These are phyloP conservation scores for Craseonycteris thonglongyai DNA, from an alignment of 2,113 vertebrate genomes.

Conservation along the genomic window DNA sequence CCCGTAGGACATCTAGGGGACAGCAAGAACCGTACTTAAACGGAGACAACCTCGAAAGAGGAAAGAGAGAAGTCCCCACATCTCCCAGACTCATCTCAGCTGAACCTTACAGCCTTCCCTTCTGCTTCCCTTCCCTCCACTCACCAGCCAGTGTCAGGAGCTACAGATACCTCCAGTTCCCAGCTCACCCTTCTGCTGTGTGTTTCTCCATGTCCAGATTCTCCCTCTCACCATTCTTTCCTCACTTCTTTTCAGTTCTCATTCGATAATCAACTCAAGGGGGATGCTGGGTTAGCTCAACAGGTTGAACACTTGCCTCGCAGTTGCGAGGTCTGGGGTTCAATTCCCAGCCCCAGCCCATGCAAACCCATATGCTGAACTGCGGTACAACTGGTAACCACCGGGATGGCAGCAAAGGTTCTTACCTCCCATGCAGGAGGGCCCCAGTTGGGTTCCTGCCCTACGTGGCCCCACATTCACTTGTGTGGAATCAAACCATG, in stretches of 20 bases:
- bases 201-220: neutral
- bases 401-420: no score
- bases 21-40: neutral
- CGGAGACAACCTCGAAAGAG: neutral
- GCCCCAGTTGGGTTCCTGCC: no score
- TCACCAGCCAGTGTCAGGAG: neutral
- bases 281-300: no score
- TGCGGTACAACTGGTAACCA: no score
- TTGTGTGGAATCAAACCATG: no score
- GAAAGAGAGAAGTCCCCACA: neutral
- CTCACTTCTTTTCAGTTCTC: neutral
- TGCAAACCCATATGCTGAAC: no score
- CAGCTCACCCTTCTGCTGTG: neutral
- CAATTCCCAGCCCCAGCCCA: no score
- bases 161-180: neutral
- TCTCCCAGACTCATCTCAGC: accelerated
- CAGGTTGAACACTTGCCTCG: no score
- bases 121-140: neutral
- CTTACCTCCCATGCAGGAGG: no score
- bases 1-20: no score
- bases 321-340: no score
- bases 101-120: neutral
- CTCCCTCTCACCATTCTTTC: neutral
- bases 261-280: neutral
- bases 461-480: no score